These are phyloP conservation scores for Dryadula phaetusa DNA, from an alignment of 2,888 invertebrate species.

Conservation along the genomic window DNA sequence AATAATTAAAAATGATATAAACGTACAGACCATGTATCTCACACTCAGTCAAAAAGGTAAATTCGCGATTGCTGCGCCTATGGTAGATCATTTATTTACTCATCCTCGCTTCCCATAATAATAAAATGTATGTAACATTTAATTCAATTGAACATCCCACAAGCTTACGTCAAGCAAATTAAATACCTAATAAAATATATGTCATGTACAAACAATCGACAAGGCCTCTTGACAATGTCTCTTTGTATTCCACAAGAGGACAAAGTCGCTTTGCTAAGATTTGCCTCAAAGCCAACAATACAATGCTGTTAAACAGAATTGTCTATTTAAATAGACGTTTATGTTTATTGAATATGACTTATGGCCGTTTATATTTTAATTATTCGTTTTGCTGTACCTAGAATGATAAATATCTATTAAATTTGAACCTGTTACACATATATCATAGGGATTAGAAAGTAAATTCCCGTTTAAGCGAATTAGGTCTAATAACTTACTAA, in stretches of 20 bases:
- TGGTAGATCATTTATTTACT: neutral
- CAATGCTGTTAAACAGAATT: constrained; percentile 59
- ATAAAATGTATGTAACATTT: constrained; percentile 11
- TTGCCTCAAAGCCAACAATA: constrained; percentile 64
- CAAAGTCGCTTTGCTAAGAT: constrained; percentile 76
- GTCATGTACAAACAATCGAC: constrained; percentile 65
- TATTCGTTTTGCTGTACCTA: constrained; percentile 32
- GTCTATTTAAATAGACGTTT: constrained; percentile 59
- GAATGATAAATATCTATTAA: neutral
- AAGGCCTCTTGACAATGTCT: constrained; percentile 68
- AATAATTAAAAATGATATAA: too few species aligned
- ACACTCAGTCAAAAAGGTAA: neutral
- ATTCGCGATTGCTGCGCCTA: neutral
- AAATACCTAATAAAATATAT: constrained; percentile 45
- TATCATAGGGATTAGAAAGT: too few species aligned
- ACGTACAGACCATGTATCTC: too few species aligned
- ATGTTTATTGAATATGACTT: constrained; percentile 59
- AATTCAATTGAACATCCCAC: constrained; percentile 31
- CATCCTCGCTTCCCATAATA: neutral
- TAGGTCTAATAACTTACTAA: too few species aligned
- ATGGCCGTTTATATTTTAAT: constrained; percentile 56
- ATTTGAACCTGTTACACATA: too few species aligned
- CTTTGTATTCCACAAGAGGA: constrained; percentile 68
- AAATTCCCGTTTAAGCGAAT: too few species aligned
- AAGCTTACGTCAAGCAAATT: constrained; percentile 43